Base-by-base conservation (phyloP, 2,113 vertebrate species). In the Cyprinodon variegatus region DNA sequence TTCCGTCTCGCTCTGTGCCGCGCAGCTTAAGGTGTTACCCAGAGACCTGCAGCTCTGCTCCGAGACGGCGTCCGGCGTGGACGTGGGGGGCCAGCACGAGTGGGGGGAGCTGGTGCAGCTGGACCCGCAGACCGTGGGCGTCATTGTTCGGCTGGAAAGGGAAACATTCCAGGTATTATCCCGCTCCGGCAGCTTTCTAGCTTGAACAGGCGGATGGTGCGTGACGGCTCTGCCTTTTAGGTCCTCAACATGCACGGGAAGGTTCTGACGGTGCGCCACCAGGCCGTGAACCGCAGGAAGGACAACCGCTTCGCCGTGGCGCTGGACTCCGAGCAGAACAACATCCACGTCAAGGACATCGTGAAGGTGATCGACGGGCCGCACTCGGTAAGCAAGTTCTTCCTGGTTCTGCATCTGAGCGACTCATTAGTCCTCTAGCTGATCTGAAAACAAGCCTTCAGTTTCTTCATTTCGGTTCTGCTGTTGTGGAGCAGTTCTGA, bases 311-410 rank as follows among this genome's bases (percentile, higher is more conserved):
- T 97, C 0, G 97, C 97, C 0, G 96, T 98, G 50, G 96, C 97
- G 0, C 89, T 98, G 39, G 97, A 99, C 93, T 99, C 97, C 0
- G 97, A 99, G 85, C 96, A 99, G 90, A 98, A 98, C 91, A 98
- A 97, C 89, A 98, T 98, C 82, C 97, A 98, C 0, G 96, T 97
- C 41, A 98, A 97, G 76, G 97, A 99, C 88, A 97, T 99, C 0
- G 96, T 99, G 11, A 99, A 99, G 78, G 97, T 98, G 88, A 98
- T 99, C 2, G 97, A 99, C 0, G 97, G 97, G 17, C 96, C 97
- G 0, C 97, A 98, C 79, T 98, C 96, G 6, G 97, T 98, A 78
- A 94, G 93, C 38, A 17, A 53, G 63, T 11, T 36, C 29, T 29
- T 29, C 50, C 17, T 15, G 48, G 5, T 20, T 57, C 17, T 57